Base-by-base conservation (phyloP, 2,888 invertebrate genomes). In the Netelia melanura region DNA sequence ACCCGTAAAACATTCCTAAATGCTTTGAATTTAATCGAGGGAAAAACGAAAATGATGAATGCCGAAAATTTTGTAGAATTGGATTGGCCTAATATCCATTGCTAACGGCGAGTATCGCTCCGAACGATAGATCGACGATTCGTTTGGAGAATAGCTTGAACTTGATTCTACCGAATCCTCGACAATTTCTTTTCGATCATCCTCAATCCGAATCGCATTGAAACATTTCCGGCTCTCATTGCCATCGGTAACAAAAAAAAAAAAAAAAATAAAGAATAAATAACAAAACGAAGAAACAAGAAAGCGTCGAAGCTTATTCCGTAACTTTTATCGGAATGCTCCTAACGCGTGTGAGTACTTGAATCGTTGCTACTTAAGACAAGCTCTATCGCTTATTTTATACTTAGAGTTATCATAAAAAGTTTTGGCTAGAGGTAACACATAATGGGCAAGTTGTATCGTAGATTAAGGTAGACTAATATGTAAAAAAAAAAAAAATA, bases 331-430 rank as follows among this genome's bases (percentile, higher is more conserved):
- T 67, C 88, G 88, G 80, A 91, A 88, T 91, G 91, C 88, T 89
- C 87, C 87, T 87, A 88, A 91, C 85, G 89, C 89, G 88, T 90
- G 89, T 90, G 88, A 89, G 88, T 89, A 92, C 91, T 92, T 90
- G 90, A 91, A 78, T 92, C 91, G 92, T 92, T 92, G 93, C 92
- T 93, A 93, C 90, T 93, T 91, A 91, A 91, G 75, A 86, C 90
- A 92, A 92, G 92, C 92, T 92, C 91, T 92, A 92, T 90, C 91
- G 92, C 92, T 94, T 93, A 93, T 94, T 93, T 94, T 93, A 93
- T 93, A 93, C 93, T 93, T 93, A 93, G 92, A 91, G 91, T 91
- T 90, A 89, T 90, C 81, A 74, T 85, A 87, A 72, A 72, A 65
- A 83, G 71, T 92, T 92, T 91, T 89, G 90, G 90, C 89, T 92